Percentiles rank a stretch among this genome's conserved stretches.
These are phyloP conservation scores for Seriola aureovittata DNA, from an alignment of 2,113 vertebrate species.

Conservation along the genomic window DNA sequence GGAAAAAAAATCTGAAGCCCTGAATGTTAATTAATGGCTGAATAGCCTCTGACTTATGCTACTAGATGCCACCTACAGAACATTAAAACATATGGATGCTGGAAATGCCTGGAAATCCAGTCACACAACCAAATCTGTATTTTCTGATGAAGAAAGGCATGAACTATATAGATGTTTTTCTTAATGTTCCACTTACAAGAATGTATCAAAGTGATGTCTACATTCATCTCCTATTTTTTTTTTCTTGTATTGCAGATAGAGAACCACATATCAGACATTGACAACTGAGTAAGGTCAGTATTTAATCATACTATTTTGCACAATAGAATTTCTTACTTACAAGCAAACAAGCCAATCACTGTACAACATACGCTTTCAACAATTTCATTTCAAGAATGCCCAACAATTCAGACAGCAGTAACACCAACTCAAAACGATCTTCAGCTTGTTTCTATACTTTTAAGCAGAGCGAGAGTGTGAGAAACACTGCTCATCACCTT, in stretches of 20 bases:
- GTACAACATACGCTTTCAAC: background rate
- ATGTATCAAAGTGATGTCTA: background rate
- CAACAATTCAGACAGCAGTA: background rate
- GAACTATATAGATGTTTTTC: too few species aligned
- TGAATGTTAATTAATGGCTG: background rate
- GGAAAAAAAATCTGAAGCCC: background rate
- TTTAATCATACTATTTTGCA: background rate
- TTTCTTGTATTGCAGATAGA: slow-evolving; percentile 77
- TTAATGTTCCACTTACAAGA: background rate
- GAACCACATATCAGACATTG: slow-evolving; percentile 83
- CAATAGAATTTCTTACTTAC: background rate
- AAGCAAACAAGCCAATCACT: background rate
- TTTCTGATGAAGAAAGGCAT: background rate
- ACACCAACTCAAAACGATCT: background rate
- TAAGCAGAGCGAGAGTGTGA: slow-evolving; percentile 16
- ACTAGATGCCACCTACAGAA: background rate
- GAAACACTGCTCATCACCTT: slow-evolving; percentile 32
- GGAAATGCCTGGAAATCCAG: background rate
- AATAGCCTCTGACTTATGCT: background rate
- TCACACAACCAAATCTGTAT: background rate
- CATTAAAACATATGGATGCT: background rate
- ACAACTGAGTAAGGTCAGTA: slow-evolving; percentile 82
- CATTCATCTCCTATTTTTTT: slow-evolving; percentile 10
- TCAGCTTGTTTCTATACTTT: background rate
- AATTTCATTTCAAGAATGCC: background rate